Evolutionary conservation across 1,140 invertebrate genomes (phyloP).

Genomic region (Halotydeus destructor): DNA sequence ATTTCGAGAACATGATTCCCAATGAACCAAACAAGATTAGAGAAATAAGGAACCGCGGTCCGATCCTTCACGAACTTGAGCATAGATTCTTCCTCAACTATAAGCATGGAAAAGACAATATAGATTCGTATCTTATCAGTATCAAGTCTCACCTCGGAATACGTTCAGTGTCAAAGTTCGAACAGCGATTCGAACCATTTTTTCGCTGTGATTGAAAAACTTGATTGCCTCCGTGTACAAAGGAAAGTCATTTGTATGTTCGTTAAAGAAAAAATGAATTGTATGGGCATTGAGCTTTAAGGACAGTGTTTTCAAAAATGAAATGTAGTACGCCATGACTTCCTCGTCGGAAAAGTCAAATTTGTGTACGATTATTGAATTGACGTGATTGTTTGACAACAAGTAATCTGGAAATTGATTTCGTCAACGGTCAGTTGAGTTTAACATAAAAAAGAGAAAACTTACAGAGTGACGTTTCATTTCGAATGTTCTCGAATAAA

Average conservation of each 20-base stretch:
- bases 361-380: conserved; percentile 96
- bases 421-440: background rate
- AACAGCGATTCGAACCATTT: conserved; percentile 97
- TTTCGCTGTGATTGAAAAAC: conserved; percentile 95
- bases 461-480: conserved; percentile 96
- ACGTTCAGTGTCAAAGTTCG: conserved; percentile 92
- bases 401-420: conserved; percentile 68
- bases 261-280: conserved; percentile 99
- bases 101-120: conserved; percentile 18
- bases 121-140: conserved; percentile 1
- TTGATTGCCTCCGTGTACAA: conserved; percentile 97
- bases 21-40: conserved; percentile 97
- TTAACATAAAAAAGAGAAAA: conserved; percentile 19
- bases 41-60: conserved; percentile 92
- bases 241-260: conserved; percentile 98
- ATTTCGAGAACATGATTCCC: conserved; percentile 92
- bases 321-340: conserved; percentile 99
- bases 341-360: conserved; percentile 99
- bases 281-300: conserved; percentile 96
- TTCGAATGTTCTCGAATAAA: conserved; percentile 95
- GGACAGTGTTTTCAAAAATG: conserved; percentile 92
- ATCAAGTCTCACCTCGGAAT: conserved; percentile 35
- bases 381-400: conserved; percentile 97
- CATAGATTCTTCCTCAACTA: conserved; percentile 87
- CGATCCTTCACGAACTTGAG: conserved; percentile 79